Conservation (phyloP, 1,140 invertebrate species). For the Drosophila yakuba region DNA sequence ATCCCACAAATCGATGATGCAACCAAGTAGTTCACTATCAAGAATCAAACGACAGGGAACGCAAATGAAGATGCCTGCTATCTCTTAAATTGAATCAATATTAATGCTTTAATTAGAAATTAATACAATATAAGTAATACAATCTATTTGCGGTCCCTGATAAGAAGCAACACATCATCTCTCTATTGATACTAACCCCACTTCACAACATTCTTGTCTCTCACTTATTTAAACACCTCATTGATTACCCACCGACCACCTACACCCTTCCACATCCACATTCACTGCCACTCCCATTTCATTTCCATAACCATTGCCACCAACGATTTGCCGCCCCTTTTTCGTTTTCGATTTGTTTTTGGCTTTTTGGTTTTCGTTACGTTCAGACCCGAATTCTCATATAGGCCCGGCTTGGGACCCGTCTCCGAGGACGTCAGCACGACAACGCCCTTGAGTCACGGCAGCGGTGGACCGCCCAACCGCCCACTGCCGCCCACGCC, state of each 20-base stretch:
- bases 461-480: constrained; percentile 92
- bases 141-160: constrained; percentile 13
- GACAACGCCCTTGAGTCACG: constrained; percentile 84
- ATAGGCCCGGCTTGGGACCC: constrained; percentile 90
- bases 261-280: constrained; percentile 3
- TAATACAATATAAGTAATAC: neutral
- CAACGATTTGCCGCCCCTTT: constrained; percentile 70
- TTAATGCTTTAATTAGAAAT: neutral
- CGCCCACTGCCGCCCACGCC: constrained; percentile 97
- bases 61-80: neutral
- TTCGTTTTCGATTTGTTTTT: constrained; percentile 61
- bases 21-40: constrained; percentile 19
- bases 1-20: constrained; percentile 28
- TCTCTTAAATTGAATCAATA: no score
- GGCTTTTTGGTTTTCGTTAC: constrained; percentile 73
- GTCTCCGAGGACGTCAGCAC: constrained; percentile 85
- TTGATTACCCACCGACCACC: constrained; percentile 25
- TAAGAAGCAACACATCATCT: constrained; percentile 24
- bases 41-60: neutral
- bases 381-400: constrained; percentile 93
- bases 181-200: constrained; percentile 44
- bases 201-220: constrained; percentile 61
- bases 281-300: constrained; percentile 31
- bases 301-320: constrained; percentile 52
- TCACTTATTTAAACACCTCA: constrained; percentile 48